Evolutionary conservation across 1,140 invertebrate genomes (phyloP).

Genomic region (Hyphantria cunea): DNA sequence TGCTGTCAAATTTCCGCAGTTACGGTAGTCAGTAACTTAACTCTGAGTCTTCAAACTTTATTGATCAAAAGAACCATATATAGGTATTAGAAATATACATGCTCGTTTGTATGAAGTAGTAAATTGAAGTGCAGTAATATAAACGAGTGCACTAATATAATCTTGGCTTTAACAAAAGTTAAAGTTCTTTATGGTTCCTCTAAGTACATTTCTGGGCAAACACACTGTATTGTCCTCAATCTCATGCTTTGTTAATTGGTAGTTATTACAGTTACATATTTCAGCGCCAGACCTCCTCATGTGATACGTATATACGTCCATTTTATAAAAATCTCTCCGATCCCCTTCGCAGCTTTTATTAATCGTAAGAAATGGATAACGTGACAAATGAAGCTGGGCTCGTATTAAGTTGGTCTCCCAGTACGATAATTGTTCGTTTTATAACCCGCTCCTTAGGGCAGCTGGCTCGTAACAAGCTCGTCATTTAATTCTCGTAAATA

Average conservation of each 20-base stretch:
- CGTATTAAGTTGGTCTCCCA: slow-evolving; percentile 50
- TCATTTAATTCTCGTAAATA: slow-evolving; percentile 79
- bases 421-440: slow-evolving; percentile 71
- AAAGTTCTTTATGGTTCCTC: too few species aligned
- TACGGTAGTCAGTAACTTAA: too few species aligned
- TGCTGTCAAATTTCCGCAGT: too few species aligned
- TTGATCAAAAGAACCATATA: too few species aligned
- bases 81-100: too few species aligned
- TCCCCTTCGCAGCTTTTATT: slow-evolving; percentile 23
- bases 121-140: too few species aligned
- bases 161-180: too few species aligned
- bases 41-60: too few species aligned
- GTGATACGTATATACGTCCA: slow-evolving; percentile 49
- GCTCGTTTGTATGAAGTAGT: too few species aligned
- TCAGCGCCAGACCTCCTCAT: slow-evolving; percentile 53
- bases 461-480: slow-evolving; percentile 72
- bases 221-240: slow-evolving; percentile 66
- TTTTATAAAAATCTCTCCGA: slow-evolving; percentile 44
- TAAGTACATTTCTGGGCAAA: slow-evolving; percentile 37
- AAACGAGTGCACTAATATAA: too few species aligned
- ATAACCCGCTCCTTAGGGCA: slow-evolving; percentile 70
- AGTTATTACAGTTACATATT: slow-evolving; percentile 75
- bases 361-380: slow-evolving; percentile 2
- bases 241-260: slow-evolving; percentile 74
- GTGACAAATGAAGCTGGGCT: slow-evolving; percentile 44